phyloP scores from a whole-genome alignment of 1,140 invertebrate genomes.

The Arion vulgaris region DNA sequence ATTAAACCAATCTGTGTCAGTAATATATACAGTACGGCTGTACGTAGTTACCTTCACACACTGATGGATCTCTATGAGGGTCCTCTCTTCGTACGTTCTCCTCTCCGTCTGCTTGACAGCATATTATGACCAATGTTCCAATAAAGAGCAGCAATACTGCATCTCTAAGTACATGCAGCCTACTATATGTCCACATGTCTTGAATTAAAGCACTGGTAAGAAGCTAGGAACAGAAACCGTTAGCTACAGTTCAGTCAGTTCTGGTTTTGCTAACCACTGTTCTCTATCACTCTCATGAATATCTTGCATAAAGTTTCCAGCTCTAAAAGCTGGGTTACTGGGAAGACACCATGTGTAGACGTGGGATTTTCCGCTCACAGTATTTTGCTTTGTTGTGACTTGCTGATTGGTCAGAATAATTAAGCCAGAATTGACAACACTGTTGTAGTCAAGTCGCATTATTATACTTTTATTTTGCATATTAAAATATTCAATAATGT shows the following conservation, averaged over 20 bases:
- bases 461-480: too few relatives aligned
- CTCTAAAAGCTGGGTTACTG: not conserved
- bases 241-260: not conserved
- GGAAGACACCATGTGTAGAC: conserved; percentile 6
- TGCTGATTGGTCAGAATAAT: conserved; percentile 22
- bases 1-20: too few relatives aligned
- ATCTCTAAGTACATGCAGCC: conserved; percentile 90
- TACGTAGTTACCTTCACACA: conserved; percentile 35
- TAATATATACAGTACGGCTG: too few relatives aligned
- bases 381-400: conserved; percentile 19
- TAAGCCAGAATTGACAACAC: too few relatives aligned
- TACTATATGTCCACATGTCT: conserved; percentile 88
- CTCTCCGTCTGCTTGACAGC: not conserved
- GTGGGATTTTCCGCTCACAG: not conserved
- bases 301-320: too few relatives aligned
- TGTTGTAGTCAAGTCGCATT: too few relatives aligned
- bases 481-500: too few relatives aligned
- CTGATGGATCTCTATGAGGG: conserved; percentile 38
- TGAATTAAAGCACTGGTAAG: not conserved
- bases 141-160: conserved; percentile 2
- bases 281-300: not conserved
- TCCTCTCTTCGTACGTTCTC: not conserved
- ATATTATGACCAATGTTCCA: not conserved
- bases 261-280: not conserved
- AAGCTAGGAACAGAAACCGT: not conserved